Evolutionary conservation across 2,888 invertebrate species (phyloP), one percentile per base, ranked within the genome.

Genomic region (Tetrapedia diversipes): DNA sequence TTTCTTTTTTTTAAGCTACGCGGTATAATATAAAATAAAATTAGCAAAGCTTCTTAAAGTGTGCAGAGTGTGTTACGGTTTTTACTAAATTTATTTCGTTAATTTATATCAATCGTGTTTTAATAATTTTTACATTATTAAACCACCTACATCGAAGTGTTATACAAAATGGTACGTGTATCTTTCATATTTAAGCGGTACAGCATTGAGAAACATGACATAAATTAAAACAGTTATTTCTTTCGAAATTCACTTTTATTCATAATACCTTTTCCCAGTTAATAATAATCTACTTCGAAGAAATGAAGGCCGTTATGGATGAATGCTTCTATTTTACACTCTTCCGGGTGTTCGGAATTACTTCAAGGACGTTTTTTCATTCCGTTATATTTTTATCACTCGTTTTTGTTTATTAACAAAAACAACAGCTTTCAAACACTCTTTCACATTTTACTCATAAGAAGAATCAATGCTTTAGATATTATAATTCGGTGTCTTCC

Each of bases 281-380:
- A 32, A 56, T 22, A 39, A 59, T 27, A 63, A 54, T 64, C 56
- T 74, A 32, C 22, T 67, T 57, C 7, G 47, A 60, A 68, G 37
- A 63, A 63, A 22, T 60, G 53, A 53, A 79, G 75, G 77, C 54
- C 69, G 77, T 75, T 60, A 43, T 69, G 77, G 59, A 59, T 39
- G 54, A 45, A n/a, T 43, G 69, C 27, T 19, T 37, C 11, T 2
- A 57, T 57, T 53, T 49, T 60, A 69, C 61, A 19, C n/a, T 51
- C 64, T 75, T 77, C 75, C 65, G 64, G 45, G 60, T 66, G 7
- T 57, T 59, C 16, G 14, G 24, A 10, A 60, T 74, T 74, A 41
- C 22, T 74, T 74, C 68, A 68, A 68, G 77, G 77, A 45, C 63
- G 3, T 60, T 64, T 24, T 53, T 61, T 74, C 11, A 29, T 11